phyloP scores from a whole-genome alignment of 1,140 invertebrate species.

The Acromyrmex charruanus region DNA sequence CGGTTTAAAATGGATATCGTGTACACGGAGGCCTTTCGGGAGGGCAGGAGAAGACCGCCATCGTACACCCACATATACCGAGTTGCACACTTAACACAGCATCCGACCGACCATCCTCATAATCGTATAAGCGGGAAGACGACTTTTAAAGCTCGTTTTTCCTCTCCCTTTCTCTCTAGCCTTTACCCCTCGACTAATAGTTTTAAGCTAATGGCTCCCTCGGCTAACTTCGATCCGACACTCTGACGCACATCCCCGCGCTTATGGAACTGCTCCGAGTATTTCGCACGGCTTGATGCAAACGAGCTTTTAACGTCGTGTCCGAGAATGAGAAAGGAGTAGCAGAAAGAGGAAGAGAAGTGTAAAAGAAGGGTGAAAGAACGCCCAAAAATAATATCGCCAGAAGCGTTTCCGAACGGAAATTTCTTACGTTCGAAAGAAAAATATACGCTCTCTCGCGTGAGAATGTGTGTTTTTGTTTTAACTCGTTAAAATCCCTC shows the following conservation, averaged over 20 bases:
- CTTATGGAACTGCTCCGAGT: conserved; percentile 48
- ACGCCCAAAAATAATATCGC: conserved; percentile 39
- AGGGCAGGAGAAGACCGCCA: conserved; percentile 15
- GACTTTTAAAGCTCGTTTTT: conserved; percentile 75
- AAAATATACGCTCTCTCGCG: conserved; percentile 2
- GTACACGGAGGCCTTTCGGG: conserved; percentile 37
- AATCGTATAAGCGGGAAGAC: conserved; percentile 66
- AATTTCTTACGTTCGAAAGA: conserved; percentile 21
- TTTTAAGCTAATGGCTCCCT: conserved; percentile 79
- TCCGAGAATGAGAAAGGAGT: conserved; percentile 22
- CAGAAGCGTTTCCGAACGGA: neutral
- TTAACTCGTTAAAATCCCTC: conserved; percentile 38
- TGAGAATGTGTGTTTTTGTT: neutral
- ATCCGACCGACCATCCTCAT: conserved; percentile 72
- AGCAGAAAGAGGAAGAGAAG: conserved; percentile 23
- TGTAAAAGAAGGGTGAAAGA: neutral
- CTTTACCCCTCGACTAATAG: conserved; percentile 71
- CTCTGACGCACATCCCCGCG: conserved; percentile 65
- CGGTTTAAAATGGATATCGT: conserved; percentile 73
- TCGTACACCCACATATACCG: conserved; percentile 10
- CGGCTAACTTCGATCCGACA: conserved; percentile 71
- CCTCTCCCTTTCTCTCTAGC: conserved; percentile 44
- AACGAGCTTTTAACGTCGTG: conserved; percentile 80
- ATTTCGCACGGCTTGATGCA: conserved; percentile 71
- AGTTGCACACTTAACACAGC: conserved; percentile 19